Base-by-base conservation (phyloP, 1,140 invertebrate genomes). In the Bombus superbus region DNA sequence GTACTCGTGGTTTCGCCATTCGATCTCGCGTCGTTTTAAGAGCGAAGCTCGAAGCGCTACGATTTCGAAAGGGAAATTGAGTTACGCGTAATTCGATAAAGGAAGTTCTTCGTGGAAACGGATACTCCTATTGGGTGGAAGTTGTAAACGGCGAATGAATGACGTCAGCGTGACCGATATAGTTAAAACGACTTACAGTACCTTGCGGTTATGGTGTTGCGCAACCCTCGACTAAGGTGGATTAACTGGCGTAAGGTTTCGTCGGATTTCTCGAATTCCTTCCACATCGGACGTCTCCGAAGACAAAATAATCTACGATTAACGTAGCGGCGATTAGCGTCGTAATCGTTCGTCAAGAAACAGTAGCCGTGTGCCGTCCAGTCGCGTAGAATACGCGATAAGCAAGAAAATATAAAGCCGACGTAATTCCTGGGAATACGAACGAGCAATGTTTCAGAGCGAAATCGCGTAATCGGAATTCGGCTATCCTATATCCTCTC, bases 221-320 rank as follows among this genome's bases (percentile, higher is more conserved):
- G 79, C 72, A 86, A 86, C 59, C 3, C 8, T 53, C 81, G 72
- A 66, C 47, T 47, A 68, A 74, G 59, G 79, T 81, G 64, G 81
- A 73, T 87, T 77, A 78, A 76, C 68, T 73, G 57, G 75, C 81
- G 78, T 76, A 85, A 77, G 88, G 83, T 83, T 88, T 89, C 80
- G 86, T 73, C 62, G 80, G 62, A 81, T 81, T 69, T 66, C 42
- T 83, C 59, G 86, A 79, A 88, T 88, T 89, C 84, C 79, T 64
- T 66, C 68, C 44, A 83, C 69, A 81, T 81, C 72, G 28, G 40
- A 78, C 42, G 81, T 44, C 32, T 4, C 11, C 25, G n/a, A n/a
- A 59, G 40, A 80, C 68, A 47, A 79, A 84, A 84, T 71, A 78
- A n/a, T 69, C 59, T 28, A 47, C 40, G 13, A 32, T 6, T 1